phyloP scores from a whole-genome alignment of 2,797 vertebrate genomes.

The Chiroxiphia lanceolata region DNA sequence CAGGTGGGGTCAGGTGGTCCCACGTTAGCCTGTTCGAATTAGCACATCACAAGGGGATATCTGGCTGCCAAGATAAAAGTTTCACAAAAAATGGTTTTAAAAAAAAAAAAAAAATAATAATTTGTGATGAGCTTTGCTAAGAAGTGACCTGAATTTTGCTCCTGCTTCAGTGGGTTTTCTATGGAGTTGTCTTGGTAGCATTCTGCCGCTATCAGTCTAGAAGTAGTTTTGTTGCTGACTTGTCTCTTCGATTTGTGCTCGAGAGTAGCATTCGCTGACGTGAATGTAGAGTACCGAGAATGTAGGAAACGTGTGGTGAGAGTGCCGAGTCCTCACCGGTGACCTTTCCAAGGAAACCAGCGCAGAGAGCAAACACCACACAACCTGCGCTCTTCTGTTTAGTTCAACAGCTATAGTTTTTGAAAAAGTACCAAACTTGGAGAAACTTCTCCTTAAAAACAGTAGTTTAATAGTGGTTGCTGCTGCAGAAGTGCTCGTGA shows the following conservation, averaged over 20 bases:
- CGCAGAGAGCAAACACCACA: slow-evolving; percentile 36
- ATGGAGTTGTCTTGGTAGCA: slow-evolving; percentile 73
- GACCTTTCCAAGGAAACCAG: slow-evolving; percentile 59
- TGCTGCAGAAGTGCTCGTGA: background rate
- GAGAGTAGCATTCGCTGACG: slow-evolving; percentile 58
- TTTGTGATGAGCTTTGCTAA: slow-evolving; percentile 75
- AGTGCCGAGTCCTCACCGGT: slow-evolving; percentile 18
- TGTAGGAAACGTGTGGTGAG: slow-evolving; percentile 52
- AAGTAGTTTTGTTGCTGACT: slow-evolving; percentile 68
- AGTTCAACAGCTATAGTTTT: background rate
- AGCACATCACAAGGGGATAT: slow-evolving; percentile 62
- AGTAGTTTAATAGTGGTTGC: slow-evolving; percentile 45
- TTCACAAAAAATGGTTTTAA: slow-evolving; percentile 58
- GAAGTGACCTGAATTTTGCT: slow-evolving; percentile 74
- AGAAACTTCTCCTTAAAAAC: slow-evolving; percentile 37
- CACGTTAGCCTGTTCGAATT: slow-evolving; percentile 60
- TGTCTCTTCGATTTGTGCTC: slow-evolving; percentile 64
- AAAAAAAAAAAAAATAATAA: slow-evolving; percentile 43
- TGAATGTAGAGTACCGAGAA: slow-evolving; percentile 68
- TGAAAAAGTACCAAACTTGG: slow-evolving; percentile 13
- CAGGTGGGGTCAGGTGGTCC: slow-evolving; percentile 61
- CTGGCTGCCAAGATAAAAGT: slow-evolving; percentile 68
- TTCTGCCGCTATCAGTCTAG: slow-evolving; percentile 75
- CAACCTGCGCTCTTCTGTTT: slow-evolving; percentile 52
- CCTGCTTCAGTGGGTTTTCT: slow-evolving; percentile 72